phyloP scores from a whole-genome alignment of 2,797 vertebrate species.

The Moxostoma hubbsi region DNA sequence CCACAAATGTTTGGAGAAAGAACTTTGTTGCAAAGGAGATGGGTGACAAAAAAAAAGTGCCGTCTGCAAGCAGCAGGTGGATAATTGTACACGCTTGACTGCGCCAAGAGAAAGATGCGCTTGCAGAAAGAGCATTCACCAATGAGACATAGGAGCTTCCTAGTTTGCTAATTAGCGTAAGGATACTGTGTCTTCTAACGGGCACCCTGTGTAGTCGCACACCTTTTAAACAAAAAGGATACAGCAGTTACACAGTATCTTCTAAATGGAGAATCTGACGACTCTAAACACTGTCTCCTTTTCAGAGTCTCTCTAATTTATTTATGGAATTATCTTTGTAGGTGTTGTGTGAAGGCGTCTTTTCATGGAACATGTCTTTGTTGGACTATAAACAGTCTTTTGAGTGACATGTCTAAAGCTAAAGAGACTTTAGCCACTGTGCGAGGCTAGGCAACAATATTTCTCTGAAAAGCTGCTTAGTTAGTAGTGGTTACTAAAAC shows the following conservation, averaged over 20 bases:
- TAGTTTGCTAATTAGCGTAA: slow-evolving; percentile 76
- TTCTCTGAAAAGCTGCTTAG: not conserved
- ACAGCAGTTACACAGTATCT: slow-evolving; percentile 66
- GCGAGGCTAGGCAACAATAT: not conserved
- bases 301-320: slow-evolving; percentile 62
- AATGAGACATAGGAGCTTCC: slow-evolving; percentile 58
- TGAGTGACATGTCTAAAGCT: slow-evolving; percentile 33
- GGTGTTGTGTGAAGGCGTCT: slow-evolving; percentile 64
- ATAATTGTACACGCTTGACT: slow-evolving; percentile 75
- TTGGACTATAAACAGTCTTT: slow-evolving; percentile 32
- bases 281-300: slow-evolving; percentile 47
- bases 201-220: slow-evolving; percentile 62
- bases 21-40: slow-evolving; percentile 63
- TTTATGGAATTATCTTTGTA: slow-evolving; percentile 39
- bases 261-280: slow-evolving; percentile 64
- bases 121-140: slow-evolving; percentile 74
- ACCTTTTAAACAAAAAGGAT: slow-evolving; percentile 68
- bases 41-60: slow-evolving; percentile 58
- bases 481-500: too few species aligned
- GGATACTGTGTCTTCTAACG: slow-evolving; percentile 63
- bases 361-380: slow-evolving; percentile 54
- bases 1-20: slow-evolving; percentile 62
- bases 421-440: not conserved
- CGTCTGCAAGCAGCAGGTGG: slow-evolving; percentile 78
- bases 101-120: slow-evolving; percentile 71